These are phyloP conservation scores for Agrilus cyanescens DNA, from an alignment of 2,888 invertebrate species.

Conservation along the genomic window DNA sequence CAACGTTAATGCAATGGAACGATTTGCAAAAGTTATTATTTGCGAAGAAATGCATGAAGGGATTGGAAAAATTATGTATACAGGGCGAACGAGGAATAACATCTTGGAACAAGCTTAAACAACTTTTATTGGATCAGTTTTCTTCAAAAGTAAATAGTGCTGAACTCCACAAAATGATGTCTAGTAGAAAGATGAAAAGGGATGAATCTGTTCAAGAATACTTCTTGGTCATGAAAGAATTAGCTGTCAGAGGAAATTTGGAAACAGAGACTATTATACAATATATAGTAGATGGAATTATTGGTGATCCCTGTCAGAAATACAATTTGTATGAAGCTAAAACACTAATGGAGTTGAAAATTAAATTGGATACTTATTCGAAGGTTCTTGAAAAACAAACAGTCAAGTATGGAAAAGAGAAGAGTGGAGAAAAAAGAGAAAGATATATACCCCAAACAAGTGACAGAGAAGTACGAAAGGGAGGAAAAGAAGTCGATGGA, in stretches of 20 bases:
- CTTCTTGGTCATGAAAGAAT: slow-evolving; percentile 1
- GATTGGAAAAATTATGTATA: slow-evolving; percentile 10
- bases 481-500: too few relatives aligned
- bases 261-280: slow-evolving; percentile 2
- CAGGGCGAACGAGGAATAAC: slow-evolving; percentile 10
- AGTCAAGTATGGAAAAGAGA: neutral
- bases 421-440: neutral
- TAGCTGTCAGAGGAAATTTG: slow-evolving; percentile 1
- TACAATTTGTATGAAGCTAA: slow-evolving; percentile 1
- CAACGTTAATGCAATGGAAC: too few relatives aligned
- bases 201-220: slow-evolving; percentile 4
- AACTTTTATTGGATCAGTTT: slow-evolving; percentile 3
- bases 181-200: neutral
- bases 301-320: too few relatives aligned
- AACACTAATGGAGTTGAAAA: neutral
- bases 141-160: slow-evolving; percentile 1
- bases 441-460: too few relatives aligned
- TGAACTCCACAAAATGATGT: neutral
- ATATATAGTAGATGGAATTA: slow-evolving; percentile 1
- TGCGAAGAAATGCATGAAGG: too few relatives aligned
- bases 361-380: neutral
- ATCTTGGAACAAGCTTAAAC: slow-evolving; percentile 4
- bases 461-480: too few relatives aligned
- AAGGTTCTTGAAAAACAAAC: neutral
- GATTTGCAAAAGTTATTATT: too few relatives aligned